phyloP scores from a whole-genome alignment of 1,140 invertebrate genomes.

The Micrasema minimum region DNA sequence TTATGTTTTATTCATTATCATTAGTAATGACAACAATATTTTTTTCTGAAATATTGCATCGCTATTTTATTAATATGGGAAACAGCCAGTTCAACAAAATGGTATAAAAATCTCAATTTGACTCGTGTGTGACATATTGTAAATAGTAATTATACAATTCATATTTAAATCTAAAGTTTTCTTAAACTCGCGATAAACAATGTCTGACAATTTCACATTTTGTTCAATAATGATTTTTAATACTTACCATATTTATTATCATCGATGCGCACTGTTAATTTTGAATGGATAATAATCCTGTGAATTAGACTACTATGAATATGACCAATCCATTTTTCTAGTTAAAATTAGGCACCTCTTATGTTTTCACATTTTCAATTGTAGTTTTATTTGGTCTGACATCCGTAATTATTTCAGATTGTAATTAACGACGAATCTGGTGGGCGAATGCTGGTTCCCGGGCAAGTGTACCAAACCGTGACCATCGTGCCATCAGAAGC shows the following conservation, averaged over 20 bases:
- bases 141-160: neutral
- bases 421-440: conserved; percentile 51
- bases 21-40: neutral
- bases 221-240: too few species aligned
- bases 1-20: neutral
- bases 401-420: conserved; percentile 46
- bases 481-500: conserved; percentile 87
- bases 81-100: neutral
- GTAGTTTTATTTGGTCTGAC: neutral
- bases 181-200: neutral
- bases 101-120: too few species aligned
- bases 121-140: neutral
- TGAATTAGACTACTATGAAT: neutral
- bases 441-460: conserved; percentile 56
- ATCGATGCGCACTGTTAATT: neutral
- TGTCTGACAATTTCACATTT: too few species aligned
- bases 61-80: neutral
- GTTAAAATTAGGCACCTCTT: neutral
- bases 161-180: neutral
- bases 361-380: neutral
- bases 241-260: too few species aligned
- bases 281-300: neutral
- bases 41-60: neutral
- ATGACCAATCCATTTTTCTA: neutral
- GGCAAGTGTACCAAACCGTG: conserved; percentile 80